Percentiles rank a stretch among this genome's conserved stretches.
Conservation (phyloP, 2,888 invertebrate species). For the Pseudococcus longispinus region DNA sequence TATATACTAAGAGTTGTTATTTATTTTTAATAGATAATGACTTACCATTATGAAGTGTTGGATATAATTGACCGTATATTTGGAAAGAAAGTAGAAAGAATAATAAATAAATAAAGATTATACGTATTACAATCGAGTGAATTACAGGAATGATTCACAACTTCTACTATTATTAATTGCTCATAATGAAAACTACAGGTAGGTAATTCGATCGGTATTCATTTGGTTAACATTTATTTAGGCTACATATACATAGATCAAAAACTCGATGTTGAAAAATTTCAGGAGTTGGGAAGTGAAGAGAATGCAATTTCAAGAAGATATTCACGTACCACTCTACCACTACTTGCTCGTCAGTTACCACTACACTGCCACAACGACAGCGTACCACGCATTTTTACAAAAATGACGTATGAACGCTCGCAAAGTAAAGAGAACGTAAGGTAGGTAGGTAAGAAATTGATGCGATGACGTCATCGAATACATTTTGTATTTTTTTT, state of each 20-base stretch:
- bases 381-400: conserved; percentile 2
- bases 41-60: conserved; percentile 14
- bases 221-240: conserved; percentile 34
- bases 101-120: background rate
- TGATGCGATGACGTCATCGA: background rate
- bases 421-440: background rate
- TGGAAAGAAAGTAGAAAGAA: background rate
- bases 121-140: background rate
- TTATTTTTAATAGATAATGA: background rate
- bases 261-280: background rate
- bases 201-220: conserved; percentile 42
- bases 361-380: background rate
- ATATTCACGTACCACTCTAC: background rate
- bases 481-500: background rate
- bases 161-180: background rate
- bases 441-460: background rate
- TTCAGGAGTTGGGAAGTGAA: background rate
- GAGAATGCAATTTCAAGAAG: conserved; percentile 20
- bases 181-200: conserved; percentile 15
- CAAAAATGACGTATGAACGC: background rate
- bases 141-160: conserved; percentile 9
- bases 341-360: background rate
- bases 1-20: background rate
- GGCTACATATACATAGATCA: conserved; percentile 35
- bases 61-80: conserved; percentile 12